Conservation (phyloP, 2,888 invertebrate species). For the Acheta domesticus region DNA sequence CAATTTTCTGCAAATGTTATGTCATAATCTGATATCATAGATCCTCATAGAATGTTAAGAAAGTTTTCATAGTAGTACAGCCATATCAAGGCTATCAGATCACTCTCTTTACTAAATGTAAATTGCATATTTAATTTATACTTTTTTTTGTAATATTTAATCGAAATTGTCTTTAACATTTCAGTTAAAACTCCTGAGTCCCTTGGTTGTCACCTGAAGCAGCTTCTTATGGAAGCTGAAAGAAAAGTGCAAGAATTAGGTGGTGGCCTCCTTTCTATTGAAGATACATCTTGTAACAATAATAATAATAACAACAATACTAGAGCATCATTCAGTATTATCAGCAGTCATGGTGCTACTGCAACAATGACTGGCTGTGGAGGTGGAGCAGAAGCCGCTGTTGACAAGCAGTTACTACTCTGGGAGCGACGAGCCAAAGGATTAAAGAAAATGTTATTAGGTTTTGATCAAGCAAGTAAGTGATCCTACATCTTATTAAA, state of each 20-base stretch:
- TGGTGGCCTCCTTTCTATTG: slow-evolving; percentile 45
- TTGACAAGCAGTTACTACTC: slow-evolving; percentile 78
- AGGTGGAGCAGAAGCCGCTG: slow-evolving; percentile 63
- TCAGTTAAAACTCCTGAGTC: slow-evolving; percentile 71
- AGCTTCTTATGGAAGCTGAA: slow-evolving; percentile 78
- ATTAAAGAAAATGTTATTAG: slow-evolving; percentile 74
- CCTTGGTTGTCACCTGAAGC: slow-evolving; percentile 70
- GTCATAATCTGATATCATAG: no score
- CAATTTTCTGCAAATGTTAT: no score
- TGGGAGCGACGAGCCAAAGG: slow-evolving; percentile 83
- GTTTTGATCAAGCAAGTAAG: slow-evolving; percentile 78
- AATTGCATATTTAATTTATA: no score
- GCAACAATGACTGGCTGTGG: slow-evolving; percentile 64
- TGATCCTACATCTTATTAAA: not conserved
- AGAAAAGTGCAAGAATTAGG: slow-evolving; percentile 75
- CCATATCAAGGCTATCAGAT: no score
- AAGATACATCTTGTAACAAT: slow-evolving; percentile 38
- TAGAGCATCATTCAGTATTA: slow-evolving; percentile 57
- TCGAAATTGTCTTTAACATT: slow-evolving; percentile 38
- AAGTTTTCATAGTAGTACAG: no score
- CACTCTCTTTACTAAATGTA: no score
- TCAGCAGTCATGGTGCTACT: slow-evolving; percentile 46
- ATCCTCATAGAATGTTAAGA: no score
- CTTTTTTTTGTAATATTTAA: no score
- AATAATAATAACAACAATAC: slow-evolving; percentile 43